Conservation (phyloP, 2,113 vertebrate species). For the Tretioscincus oriximinensis region DNA sequence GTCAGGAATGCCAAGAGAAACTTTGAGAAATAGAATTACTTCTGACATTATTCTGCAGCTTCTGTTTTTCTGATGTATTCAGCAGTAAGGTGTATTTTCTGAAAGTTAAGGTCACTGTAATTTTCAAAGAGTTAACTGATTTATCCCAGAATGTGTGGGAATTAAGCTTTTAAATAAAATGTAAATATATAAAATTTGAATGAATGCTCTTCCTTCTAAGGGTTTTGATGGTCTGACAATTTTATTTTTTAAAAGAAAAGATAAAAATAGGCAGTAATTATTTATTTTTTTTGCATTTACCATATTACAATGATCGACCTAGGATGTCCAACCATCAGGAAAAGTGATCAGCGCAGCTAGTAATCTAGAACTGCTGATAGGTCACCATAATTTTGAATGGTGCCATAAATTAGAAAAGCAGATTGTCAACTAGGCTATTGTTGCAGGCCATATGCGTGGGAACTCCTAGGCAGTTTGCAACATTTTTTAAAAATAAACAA, state of each 20-base stretch:
- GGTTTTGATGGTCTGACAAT: background rate
- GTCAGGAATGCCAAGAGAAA: background rate
- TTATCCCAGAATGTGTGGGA: background rate
- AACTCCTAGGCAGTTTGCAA: background rate
- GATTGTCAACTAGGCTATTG: background rate
- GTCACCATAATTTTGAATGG: background rate
- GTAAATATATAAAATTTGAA: background rate
- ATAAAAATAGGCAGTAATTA: background rate
- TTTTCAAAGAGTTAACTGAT: background rate
- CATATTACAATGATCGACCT: background rate
- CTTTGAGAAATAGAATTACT: background rate
- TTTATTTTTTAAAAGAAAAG: background rate
- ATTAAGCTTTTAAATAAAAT: background rate
- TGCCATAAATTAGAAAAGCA: background rate
- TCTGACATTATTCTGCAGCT: background rate
- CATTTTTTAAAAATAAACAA: background rate
- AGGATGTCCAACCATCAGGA: background rate
- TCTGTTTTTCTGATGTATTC: background rate
- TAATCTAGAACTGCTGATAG: background rate
- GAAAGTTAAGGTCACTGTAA: background rate
- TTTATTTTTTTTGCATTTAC: background rate
- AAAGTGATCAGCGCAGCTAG: too few relatives aligned
- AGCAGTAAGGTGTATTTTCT: background rate
- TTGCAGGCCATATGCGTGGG: background rate
- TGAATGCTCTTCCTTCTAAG: background rate